Conservation (phyloP, 2,797 vertebrate genomes). For the Graptemys geographica region DNA sequence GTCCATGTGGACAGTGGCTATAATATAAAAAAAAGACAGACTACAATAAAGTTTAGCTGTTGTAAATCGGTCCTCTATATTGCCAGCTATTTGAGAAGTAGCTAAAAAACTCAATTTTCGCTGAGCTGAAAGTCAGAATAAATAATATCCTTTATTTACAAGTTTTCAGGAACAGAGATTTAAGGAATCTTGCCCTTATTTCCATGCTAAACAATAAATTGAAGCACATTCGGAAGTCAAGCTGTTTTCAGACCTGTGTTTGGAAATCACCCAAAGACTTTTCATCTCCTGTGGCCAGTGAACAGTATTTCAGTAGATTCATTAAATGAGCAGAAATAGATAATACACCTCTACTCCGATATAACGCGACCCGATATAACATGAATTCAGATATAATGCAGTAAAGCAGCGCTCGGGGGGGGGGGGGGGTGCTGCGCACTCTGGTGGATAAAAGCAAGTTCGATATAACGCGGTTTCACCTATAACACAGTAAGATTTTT, state of each 20-base stretch:
- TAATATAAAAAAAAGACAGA: not conserved
- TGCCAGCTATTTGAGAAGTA: not conserved
- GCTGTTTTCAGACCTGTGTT: not conserved
- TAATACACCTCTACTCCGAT: not conserved
- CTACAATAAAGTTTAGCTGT: not conserved
- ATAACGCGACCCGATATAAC: too few species aligned
- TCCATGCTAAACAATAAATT: slow-evolving; percentile 7
- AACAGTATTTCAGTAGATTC: not conserved
- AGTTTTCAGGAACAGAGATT: slow-evolving; percentile 6
- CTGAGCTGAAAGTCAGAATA: not conserved
- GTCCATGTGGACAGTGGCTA: not conserved
- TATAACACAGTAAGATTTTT: too few species aligned
- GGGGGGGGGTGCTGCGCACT: too few species aligned
- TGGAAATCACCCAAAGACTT: not conserved
- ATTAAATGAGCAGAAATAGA: not conserved
- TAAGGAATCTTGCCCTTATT: not conserved
- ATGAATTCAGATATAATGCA: too few species aligned
- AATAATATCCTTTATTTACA: not conserved
- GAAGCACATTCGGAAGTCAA: slow-evolving; percentile 4
- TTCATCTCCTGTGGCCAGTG: slow-evolving; percentile 38
- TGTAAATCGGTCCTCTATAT: accelerated
- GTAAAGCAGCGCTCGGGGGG: too few species aligned
- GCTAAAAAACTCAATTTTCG: not conserved
- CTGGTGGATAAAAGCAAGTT: too few species aligned
- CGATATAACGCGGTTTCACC: too few species aligned